Conservation (phyloP, 2,888 invertebrate species). For the Hyalella azteca region DNA sequence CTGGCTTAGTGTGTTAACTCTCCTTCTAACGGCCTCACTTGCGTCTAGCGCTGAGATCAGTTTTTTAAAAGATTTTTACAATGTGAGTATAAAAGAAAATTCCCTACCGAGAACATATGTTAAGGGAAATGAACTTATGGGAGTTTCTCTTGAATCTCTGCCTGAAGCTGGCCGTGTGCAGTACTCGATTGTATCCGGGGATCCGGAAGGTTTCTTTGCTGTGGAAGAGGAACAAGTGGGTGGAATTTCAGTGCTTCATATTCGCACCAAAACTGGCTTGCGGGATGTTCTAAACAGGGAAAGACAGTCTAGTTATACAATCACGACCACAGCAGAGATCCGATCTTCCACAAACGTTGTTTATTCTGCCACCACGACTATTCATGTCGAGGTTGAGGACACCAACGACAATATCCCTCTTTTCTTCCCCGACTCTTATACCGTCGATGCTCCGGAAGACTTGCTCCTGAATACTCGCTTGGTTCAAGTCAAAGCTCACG, state of each 20-base stretch:
- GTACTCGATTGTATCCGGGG: constrained; percentile 86
- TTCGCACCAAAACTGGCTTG: constrained; percentile 86
- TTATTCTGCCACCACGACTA: constrained; percentile 64
- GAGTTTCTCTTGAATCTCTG: constrained; percentile 70
- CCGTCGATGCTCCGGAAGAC: constrained; percentile 84
- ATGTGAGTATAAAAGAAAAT: constrained; percentile 91
- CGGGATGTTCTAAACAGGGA: constrained; percentile 85
- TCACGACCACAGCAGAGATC: constrained; percentile 10
- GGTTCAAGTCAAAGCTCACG: constrained; percentile 75
- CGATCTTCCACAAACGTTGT: background rate
- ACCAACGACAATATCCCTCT: constrained; percentile 92
- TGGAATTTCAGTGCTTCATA: constrained; percentile 90
- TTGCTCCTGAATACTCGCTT: constrained; percentile 74
- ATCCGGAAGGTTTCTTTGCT: constrained; percentile 89
- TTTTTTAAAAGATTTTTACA: constrained; percentile 68
- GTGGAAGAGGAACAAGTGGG: constrained; percentile 88
- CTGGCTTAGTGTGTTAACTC: background rate
- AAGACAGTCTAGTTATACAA: constrained; percentile 6
- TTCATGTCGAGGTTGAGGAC: constrained; percentile 77
- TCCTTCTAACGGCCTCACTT: background rate
- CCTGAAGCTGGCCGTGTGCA: constrained; percentile 68
- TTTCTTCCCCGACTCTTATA: constrained; percentile 88
- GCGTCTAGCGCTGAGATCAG: background rate
- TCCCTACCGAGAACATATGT: constrained; percentile 85
- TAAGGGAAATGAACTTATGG: constrained; percentile 78